Evolutionary conservation across 2,797 vertebrate genomes (phyloP), one percentile per base, ranked within the genome.

Genomic region (Hyperoplus lanceolatus): DNA sequence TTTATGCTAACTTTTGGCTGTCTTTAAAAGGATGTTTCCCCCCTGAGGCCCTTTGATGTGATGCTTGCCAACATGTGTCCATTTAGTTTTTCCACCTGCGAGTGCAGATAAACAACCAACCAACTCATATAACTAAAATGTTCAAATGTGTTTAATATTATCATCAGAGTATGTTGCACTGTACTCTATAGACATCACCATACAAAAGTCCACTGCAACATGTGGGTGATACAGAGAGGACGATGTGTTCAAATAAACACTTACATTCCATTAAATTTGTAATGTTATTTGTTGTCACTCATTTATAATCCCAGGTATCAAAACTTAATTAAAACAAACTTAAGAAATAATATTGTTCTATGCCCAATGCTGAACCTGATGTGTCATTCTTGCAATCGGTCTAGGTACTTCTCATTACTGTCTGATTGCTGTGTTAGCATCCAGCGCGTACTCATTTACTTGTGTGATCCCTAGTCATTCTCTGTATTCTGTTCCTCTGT

Each of bases 391-490:
- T 65, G 16, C 15, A 75, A 56, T 73, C 53, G 70, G 54, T 72
- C 73, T 84, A 39, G 15, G 4, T 11, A 50, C 42, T 15, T 63
- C 14, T 45, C 18, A 51, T 64, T 73, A 72, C 13, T 57, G 66
- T 80, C 66, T 75, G 82, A 83, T 75, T 81, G 29, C 21, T 84
- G 15, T 67, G 64, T 81, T 81, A 73, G 50, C 62, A 64, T 56
- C 60, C 49, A 46, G 18, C 53, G 41, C 56, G 11, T 77, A 70
- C 65, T 86, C 77, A 83, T 86, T 86, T 81, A 80, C 78, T 69
- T 51, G 14, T 77, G 59, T 75, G 70, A 83, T 80, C 77, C 83
- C 51, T 3, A 11, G 18, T 80, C 57, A 72, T 54, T 79, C 46
- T 74, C 58, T 53, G 21, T 45, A 54, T 70, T 82, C 38, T 36